Conservation (phyloP, 2,113 vertebrate species). For the Semnornis frantzii region DNA sequence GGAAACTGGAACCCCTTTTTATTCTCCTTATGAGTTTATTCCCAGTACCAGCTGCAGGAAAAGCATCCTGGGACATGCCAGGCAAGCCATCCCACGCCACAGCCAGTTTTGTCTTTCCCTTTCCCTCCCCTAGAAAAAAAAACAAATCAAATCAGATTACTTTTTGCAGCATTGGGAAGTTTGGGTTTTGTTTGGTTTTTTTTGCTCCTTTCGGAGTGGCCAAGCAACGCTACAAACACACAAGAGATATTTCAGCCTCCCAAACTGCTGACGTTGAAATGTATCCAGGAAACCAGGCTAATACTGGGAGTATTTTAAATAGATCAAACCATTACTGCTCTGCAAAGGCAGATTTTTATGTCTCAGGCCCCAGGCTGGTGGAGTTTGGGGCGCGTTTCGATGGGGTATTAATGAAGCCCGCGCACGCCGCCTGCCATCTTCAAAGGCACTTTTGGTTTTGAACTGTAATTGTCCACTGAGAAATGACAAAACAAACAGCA, state of each 20-base stretch:
- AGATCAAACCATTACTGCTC: slow-evolving; percentile 34
- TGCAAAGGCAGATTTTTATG: neutral
- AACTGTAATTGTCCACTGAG: slow-evolving; percentile 65
- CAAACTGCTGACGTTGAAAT: slow-evolving; percentile 19
- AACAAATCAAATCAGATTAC: neutral
- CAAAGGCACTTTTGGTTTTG: slow-evolving; percentile 42
- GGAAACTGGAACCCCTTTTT: neutral
- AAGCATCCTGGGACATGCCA: neutral
- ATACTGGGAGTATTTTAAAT: slow-evolving; percentile 30
- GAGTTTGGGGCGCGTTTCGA: neutral
- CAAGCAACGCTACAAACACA: neutral
- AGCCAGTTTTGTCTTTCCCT: neutral
- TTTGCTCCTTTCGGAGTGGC: neutral
- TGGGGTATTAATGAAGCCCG: slow-evolving; percentile 5
- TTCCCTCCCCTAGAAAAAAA: neutral
- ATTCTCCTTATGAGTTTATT: neutral
- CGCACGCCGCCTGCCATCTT: neutral
- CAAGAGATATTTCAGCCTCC: slow-evolving; percentile 15
- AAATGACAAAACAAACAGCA: slow-evolving; percentile 70
- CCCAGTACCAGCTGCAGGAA: neutral
- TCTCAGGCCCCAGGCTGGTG: slow-evolving; percentile 20
- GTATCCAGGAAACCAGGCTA: slow-evolving; percentile 29
- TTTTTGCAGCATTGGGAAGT: neutral
- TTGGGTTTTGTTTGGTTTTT: neutral
- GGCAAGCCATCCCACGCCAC: neutral